A percentile compares a stretch with the other conserved stretches of the same genome.
phyloP scores from a whole-genome alignment of 1,140 invertebrate species.

The Papilio machaon region DNA sequence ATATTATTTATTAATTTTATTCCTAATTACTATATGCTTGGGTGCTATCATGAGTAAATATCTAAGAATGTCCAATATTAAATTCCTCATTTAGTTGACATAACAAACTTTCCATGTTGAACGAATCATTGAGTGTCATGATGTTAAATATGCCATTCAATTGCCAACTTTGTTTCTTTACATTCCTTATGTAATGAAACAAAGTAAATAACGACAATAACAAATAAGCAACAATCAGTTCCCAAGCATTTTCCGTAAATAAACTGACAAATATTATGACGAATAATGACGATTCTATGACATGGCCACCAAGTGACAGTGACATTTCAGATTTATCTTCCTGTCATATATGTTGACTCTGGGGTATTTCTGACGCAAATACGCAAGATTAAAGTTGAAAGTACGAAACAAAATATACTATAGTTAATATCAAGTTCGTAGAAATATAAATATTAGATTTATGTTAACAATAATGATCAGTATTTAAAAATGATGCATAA shows the following conservation, averaged over 20 bases:
- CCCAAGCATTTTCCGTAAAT: conserved; percentile 24
- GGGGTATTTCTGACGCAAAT: background rate
- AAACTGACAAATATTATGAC: conserved; percentile 15
- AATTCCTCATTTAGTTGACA: conserved; percentile 1
- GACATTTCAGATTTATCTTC: conserved; percentile 5
- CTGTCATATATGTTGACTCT: background rate
- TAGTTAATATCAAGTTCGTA: background rate
- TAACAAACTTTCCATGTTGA: conserved; percentile 27
- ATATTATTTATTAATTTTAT: no score
- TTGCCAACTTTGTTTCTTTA: conserved; percentile 25
- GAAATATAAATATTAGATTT: no score
- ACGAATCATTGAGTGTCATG: background rate
- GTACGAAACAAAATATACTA: background rate
- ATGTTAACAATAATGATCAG: no score
- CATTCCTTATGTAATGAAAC: background rate
- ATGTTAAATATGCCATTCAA: conserved; percentile 20
- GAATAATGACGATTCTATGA: conserved; percentile 8
- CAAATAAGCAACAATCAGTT: conserved; percentile 8
- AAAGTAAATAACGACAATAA: conserved; percentile 3
- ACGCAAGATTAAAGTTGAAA: background rate
- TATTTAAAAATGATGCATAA: no score
- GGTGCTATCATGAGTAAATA: background rate
- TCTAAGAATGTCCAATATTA: background rate
- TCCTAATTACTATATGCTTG: conserved; percentile 4
- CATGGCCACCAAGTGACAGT: conserved; percentile 10